Conservation (phyloP, 2,888 invertebrate species). For the Metallyticus violacea region DNA sequence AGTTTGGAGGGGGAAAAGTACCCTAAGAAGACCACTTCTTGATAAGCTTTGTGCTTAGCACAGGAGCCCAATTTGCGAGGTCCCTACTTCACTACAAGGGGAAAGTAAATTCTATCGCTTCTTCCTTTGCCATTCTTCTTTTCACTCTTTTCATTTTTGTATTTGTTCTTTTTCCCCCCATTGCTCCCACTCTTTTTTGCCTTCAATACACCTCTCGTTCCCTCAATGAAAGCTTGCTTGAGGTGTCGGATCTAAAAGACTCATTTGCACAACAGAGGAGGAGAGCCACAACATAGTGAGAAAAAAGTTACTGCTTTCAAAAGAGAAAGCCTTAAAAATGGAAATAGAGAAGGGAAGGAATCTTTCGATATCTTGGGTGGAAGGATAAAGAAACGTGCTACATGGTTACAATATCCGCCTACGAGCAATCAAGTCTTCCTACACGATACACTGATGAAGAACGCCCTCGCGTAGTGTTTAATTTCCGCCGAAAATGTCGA, state of each 20-base stretch:
- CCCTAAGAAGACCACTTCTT: background rate
- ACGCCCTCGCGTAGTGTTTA: too few species aligned
- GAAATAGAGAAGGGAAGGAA: background rate
- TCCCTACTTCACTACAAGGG: background rate
- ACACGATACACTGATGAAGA: too few species aligned
- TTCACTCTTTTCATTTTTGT: background rate
- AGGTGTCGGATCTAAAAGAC: slow-evolving; percentile 6
- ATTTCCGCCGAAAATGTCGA: too few species aligned
- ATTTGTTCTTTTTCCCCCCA: background rate
- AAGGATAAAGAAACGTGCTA: background rate
- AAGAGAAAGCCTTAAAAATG: background rate
- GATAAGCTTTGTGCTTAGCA: slow-evolving; percentile 15
- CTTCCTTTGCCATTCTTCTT: background rate
- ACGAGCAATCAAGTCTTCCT: background rate
- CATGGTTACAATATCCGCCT: background rate
- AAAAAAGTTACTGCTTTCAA: background rate
- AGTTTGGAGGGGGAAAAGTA: background rate
- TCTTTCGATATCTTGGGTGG: background rate
- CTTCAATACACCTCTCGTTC: background rate
- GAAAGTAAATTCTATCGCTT: background rate
- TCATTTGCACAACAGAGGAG: slow-evolving; percentile 24
- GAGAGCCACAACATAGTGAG: background rate
- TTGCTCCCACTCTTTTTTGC: background rate
- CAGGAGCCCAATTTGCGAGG: slow-evolving; percentile 20
- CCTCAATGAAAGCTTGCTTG: slow-evolving; percentile 9